Evolutionary conservation across 2,888 invertebrate species (phyloP).

Genomic region (Antitype chi): DNA sequence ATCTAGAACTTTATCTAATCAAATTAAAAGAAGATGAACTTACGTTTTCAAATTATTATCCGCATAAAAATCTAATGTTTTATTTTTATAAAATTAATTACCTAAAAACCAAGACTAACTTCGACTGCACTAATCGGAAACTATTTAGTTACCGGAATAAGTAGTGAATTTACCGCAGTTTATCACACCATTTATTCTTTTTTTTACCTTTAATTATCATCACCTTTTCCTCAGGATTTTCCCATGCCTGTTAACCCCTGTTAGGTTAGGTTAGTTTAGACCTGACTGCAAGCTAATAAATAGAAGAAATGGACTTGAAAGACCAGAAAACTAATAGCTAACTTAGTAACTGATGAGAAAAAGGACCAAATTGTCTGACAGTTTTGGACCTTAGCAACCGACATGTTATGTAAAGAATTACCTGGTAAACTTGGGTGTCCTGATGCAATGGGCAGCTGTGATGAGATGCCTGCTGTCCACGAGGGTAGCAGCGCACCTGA

Average conservation of each 20-base stretch:
- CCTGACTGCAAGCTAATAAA: background rate
- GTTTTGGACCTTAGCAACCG: background rate
- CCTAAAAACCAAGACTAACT: background rate
- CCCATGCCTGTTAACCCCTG: background rate
- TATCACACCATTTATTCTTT: background rate
- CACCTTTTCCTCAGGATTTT: conserved; percentile 3
- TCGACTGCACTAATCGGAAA: background rate
- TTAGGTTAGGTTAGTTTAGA: background rate
- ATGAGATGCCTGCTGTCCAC: conserved; percentile 67
- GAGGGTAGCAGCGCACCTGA: conserved; percentile 71
- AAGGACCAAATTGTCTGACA: background rate
- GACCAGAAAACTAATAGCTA: background rate
- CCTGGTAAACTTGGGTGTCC: conserved; percentile 59
- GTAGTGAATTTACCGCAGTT: background rate
- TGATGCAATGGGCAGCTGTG: conserved; percentile 76
- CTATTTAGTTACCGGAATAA: background rate
- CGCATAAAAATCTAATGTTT: background rate
- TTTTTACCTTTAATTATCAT: background rate
- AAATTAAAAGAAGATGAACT: background rate
- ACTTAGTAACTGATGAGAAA: background rate
- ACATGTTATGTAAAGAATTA: conserved; percentile 13
- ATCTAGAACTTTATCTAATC: background rate
- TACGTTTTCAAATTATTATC: background rate
- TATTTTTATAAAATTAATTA: background rate
- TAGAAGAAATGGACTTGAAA: background rate